Conservation (phyloP, 1,140 invertebrate genomes). For the Halictus rubicundus region DNA sequence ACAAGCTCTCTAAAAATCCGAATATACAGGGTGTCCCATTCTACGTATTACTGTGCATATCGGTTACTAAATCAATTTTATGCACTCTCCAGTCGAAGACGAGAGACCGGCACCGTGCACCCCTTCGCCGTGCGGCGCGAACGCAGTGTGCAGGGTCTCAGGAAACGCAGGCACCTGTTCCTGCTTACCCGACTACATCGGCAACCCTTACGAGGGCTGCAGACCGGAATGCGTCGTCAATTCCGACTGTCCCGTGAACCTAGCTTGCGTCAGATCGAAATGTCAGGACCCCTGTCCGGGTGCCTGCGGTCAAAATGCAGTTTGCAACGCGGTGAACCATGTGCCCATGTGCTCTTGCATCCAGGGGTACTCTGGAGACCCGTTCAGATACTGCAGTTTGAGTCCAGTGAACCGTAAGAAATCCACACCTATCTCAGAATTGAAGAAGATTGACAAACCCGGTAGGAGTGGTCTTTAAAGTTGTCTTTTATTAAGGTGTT, state of each 20-base stretch:
- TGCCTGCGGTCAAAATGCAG: constrained; percentile 87
- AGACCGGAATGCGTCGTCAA: constrained; percentile 87
- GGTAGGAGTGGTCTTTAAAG: too few relatives aligned
- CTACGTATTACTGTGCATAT: too few relatives aligned
- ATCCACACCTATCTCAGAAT: too few relatives aligned
- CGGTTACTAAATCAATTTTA: background rate
- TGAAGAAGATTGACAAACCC: too few relatives aligned
- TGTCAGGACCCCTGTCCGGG: constrained; percentile 89
- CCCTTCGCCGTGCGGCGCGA: constrained; percentile 88
- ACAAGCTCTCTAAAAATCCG: too few relatives aligned
- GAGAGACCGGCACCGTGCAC: constrained; percentile 81
- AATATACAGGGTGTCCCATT: too few relatives aligned
- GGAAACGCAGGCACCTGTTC: constrained; percentile 85
- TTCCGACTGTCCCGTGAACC: constrained; percentile 86
- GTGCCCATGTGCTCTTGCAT: constrained; percentile 86
- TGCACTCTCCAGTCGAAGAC: background rate
- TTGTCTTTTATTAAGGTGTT: too few relatives aligned
- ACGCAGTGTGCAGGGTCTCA: constrained; percentile 85
- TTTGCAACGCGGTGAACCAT: constrained; percentile 88
- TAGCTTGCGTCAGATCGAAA: constrained; percentile 87
- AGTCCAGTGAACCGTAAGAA: constrained; percentile 25
- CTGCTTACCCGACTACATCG: constrained; percentile 86
- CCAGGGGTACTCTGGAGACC: constrained; percentile 87
- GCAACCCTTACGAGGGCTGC: constrained; percentile 88
- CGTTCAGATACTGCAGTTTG: constrained; percentile 83